Evolutionary conservation across 2,113 vertebrate genomes (phyloP), one percentile per base, ranked within the genome.

Genomic region (Pandion haliaetus): DNA sequence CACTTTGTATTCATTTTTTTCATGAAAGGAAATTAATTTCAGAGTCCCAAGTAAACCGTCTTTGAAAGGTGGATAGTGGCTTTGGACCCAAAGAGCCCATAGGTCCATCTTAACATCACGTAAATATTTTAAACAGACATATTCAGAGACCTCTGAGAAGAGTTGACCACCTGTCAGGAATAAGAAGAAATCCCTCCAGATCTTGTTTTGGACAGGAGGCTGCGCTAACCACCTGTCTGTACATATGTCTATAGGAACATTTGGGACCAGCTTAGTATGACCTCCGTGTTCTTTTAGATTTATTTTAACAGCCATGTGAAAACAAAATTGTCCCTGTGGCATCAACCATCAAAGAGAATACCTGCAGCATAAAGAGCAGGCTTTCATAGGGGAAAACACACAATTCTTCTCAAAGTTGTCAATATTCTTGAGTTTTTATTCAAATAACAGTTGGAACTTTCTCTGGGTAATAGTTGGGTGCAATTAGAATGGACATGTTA

Each of bases 301-400:
- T 95, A 96, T 97, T 96, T 94, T 92, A 97, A 96, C 93, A 92
- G 81, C 28, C 94, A 73, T 52, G 87, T 71, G 92, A 71, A 95
- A 95, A 87, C 62, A 95, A 95, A 95, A 95, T 49, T 34, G 34
- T 93, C 89, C 86, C 91, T 92, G 88, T 90, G 91, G 93, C 59
- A 86, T 79, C 61, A 88, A 69, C 70, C 66, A 58, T 94, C 86
- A 96, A 93, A 91, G 82, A 84, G 31, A 86, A 44, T 86, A 77
- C 18, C 31, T 85, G 49, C 66, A 91, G 78, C 81, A 91, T 57
- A 80, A 82, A 84, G 25, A 95, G 34, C 36, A 88, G 61, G 38
- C 11, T 52, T 90, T 83, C 63, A 8, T 14, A 5, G 16, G 36
- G 83, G 44, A 69, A 94, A 93, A 67, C 29, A 76, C 26, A 74